Evolutionary conservation across 2,113 vertebrate species (phyloP).

Genomic region (Sander lucioperca): DNA sequence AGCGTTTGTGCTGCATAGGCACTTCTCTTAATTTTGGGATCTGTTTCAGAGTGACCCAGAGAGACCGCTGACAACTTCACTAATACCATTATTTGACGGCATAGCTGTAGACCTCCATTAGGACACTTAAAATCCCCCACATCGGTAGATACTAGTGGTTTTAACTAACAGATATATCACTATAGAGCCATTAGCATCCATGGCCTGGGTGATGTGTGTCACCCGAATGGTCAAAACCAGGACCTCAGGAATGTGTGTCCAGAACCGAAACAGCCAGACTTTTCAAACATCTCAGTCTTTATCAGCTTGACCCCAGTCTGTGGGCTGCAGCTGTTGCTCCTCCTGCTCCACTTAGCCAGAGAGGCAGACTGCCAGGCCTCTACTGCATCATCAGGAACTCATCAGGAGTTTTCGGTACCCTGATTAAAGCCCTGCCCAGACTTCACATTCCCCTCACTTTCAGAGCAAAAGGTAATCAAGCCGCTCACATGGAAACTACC

Average conservation of each 20-base stretch:
- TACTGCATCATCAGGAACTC: slow-evolving; percentile 55
- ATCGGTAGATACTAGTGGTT: slow-evolving; percentile 21
- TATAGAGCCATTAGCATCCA: slow-evolving; percentile 3
- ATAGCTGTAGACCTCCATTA: slow-evolving; percentile 17
- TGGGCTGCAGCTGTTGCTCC: slow-evolving; percentile 52
- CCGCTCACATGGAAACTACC: slow-evolving; percentile 16
- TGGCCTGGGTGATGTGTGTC: neutral
- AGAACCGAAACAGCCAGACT: slow-evolving; percentile 5
- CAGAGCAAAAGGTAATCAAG: slow-evolving; percentile 43
- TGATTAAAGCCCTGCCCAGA: slow-evolving; percentile 55
- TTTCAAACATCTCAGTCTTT: slow-evolving; percentile 23
- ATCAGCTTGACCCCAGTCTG: slow-evolving; percentile 35
- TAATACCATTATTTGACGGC: slow-evolving; percentile 34
- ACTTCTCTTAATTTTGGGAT: slow-evolving; percentile 72
- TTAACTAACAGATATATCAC: slow-evolving; percentile 28
- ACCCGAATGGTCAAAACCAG: slow-evolving; percentile 18
- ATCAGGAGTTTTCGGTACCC: slow-evolving; percentile 46
- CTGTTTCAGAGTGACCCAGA: slow-evolving; percentile 65
- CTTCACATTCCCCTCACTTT: slow-evolving; percentile 22
- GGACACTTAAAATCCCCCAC: slow-evolving; percentile 17
- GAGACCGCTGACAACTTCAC: slow-evolving; percentile 60
- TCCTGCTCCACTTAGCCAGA: slow-evolving; percentile 45
- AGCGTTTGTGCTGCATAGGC: slow-evolving; percentile 62
- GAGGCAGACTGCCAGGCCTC: slow-evolving; percentile 35
- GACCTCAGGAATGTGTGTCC: neutral